phyloP scores from a whole-genome alignment of 2,797 vertebrate species.

The Bradypus variegatus region DNA sequence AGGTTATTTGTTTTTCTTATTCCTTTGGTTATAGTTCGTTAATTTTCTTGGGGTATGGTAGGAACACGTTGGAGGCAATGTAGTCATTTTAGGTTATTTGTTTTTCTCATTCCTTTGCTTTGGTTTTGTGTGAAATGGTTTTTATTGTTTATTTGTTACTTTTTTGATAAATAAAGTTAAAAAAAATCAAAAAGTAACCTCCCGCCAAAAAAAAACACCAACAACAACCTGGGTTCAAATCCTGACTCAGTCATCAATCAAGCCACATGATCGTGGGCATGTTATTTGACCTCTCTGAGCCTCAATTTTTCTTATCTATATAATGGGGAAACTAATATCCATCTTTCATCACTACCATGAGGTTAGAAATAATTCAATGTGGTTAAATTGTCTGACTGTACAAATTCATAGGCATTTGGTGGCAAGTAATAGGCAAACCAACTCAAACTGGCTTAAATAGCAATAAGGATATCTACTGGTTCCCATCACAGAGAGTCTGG shows the following conservation, averaged over 20 bases:
- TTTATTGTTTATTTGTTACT: too few relatives aligned
- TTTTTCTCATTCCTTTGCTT: too few relatives aligned
- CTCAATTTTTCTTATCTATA: neutral
- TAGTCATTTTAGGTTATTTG: too few relatives aligned
- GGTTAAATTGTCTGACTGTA: neutral
- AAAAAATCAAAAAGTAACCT: neutral
- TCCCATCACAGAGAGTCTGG: neutral
- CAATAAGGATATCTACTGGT: neutral
- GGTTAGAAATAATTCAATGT: conserved; percentile 1
- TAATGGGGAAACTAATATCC: neutral
- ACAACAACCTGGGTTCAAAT: neutral
- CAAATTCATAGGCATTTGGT: neutral
- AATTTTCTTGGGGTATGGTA: too few relatives aligned
- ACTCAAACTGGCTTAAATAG: neutral
- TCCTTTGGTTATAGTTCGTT: too few relatives aligned
- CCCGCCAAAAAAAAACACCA: too few relatives aligned
- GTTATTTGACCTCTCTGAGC: neutral
- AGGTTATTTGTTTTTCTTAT: too few relatives aligned
- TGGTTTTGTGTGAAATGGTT: too few relatives aligned
- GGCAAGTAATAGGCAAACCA: neutral
- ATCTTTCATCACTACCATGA: neutral
- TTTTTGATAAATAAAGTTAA: too few relatives aligned
- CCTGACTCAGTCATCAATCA: neutral
- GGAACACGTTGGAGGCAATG: too few relatives aligned
- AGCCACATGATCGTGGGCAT: neutral